Conservation (phyloP, 2,797 vertebrate species). For the Telmatherina bonti region DNA sequence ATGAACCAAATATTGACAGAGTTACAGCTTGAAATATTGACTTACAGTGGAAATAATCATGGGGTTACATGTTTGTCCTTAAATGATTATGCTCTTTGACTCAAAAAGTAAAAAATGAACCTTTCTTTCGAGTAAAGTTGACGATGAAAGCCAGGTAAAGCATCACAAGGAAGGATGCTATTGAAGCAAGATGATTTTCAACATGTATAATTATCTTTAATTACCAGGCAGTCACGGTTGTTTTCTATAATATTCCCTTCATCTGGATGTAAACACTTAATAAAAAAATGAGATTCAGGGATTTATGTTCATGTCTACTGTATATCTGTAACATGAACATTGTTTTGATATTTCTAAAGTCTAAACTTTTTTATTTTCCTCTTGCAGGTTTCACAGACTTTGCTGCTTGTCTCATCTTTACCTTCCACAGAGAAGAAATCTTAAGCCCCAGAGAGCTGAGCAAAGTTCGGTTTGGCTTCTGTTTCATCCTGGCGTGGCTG, state of each 20-base stretch:
- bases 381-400: conserved; percentile 85
- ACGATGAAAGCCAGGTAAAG: not conserved
- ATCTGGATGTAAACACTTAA: too few relatives aligned
- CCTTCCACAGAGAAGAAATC: conserved; percentile 85
- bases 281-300: not conserved
- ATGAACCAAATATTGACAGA: too few relatives aligned
- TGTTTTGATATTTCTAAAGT: too few relatives aligned
- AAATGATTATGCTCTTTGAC: not conserved
- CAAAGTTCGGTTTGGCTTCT: conserved; percentile 87
- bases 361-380: not conserved
- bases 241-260: too few relatives aligned
- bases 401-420: conserved; percentile 88
- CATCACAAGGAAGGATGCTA: too few relatives aligned
- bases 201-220: not conserved
- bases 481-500: conserved; percentile 89
- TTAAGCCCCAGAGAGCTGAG: conserved; percentile 68
- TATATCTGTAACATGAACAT: not conserved
- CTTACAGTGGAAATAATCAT: too few relatives aligned
- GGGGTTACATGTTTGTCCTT: not conserved
- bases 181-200: not conserved
- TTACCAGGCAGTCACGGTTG: too few relatives aligned
- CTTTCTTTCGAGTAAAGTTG: not conserved
- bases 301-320: not conserved
- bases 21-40: not conserved
- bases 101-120: not conserved